These are phyloP conservation scores for Rhagoletis pomonella DNA, from an alignment of 1,140 invertebrate genomes.

Conservation along the genomic window DNA sequence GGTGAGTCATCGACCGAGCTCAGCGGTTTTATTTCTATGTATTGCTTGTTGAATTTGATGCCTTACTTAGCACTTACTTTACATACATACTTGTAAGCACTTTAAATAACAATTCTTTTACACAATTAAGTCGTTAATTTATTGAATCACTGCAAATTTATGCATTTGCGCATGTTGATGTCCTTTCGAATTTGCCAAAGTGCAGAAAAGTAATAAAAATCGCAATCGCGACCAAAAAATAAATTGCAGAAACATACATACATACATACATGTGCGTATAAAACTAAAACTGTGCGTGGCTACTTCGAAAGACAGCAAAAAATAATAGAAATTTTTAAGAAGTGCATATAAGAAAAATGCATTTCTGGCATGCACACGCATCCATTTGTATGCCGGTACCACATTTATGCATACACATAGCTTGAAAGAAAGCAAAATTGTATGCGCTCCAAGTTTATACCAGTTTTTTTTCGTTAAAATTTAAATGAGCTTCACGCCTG, in stretches of 20 bases:
- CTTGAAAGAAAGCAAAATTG: not conserved
- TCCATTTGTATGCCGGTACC: too few relatives aligned
- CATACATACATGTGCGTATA: not conserved
- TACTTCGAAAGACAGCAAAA: not conserved
- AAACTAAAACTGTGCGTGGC: not conserved
- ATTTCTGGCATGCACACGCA: too few relatives aligned
- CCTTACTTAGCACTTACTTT: slow-evolving; percentile 5
- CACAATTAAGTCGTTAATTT: slow-evolving; percentile 3
- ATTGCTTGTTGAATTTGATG: not conserved
- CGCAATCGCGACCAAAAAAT: not conserved
- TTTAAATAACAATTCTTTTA: slow-evolving; percentile 24
- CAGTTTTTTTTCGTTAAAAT: slow-evolving; percentile 1
- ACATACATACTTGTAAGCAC: not conserved
- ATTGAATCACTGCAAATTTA: slow-evolving; percentile 7
- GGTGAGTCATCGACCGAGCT: not conserved
- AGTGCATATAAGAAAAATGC: not conserved
- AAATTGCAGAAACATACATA: not conserved
- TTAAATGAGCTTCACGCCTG: not conserved
- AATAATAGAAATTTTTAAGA: not conserved
- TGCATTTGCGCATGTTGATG: not conserved
- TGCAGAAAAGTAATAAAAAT: not conserved
- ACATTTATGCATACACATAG: not conserved
- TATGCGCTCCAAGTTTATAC: slow-evolving; percentile 12
- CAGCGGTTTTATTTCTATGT: not conserved
- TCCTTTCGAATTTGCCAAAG: not conserved